Evolutionary conservation across 2,888 invertebrate species (phyloP).

Genomic region (Eumerus sabulonum): DNA sequence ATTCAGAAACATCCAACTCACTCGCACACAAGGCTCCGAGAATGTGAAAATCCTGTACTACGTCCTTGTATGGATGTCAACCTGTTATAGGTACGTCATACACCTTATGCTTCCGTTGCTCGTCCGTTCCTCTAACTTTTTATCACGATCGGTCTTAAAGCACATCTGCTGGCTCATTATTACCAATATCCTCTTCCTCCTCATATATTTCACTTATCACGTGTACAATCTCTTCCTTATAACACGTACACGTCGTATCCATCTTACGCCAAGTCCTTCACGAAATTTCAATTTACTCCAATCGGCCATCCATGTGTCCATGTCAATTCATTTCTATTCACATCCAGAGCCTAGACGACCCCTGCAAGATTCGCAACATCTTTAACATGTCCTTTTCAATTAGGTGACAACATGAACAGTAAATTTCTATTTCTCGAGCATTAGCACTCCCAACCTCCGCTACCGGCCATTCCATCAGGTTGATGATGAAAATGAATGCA

Average conservation of each 20-base stretch:
- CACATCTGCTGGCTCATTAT: no score
- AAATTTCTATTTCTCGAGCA: conserved; percentile 35
- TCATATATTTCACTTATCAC: no score
- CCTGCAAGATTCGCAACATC: conserved; percentile 24
- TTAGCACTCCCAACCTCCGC: conserved; percentile 19
- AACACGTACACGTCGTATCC: no score
- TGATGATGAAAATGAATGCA: conserved; percentile 62
- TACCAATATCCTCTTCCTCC: no score
- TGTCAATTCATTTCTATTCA: conserved; percentile 41
- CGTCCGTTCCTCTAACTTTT: no score
- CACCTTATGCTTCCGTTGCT: no score
- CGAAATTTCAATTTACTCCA: conserved; percentile 61
- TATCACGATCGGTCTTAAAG: no score
- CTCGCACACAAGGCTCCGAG: no score
- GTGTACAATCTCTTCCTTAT: no score
- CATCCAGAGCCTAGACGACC: conserved; percentile 39
- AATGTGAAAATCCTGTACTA: not conserved
- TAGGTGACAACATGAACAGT: conserved; percentile 59
- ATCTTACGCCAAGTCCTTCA: no score
- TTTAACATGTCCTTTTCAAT: conserved; percentile 54
- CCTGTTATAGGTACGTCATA: no score
- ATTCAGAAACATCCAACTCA: no score
- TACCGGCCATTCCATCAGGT: conserved; percentile 25
- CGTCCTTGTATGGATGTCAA: not conserved
- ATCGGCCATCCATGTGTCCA: conserved; percentile 55